Evolutionary conservation across 2,797 vertebrate species (phyloP).

Genomic region (Glyptemys insculpta): DNA sequence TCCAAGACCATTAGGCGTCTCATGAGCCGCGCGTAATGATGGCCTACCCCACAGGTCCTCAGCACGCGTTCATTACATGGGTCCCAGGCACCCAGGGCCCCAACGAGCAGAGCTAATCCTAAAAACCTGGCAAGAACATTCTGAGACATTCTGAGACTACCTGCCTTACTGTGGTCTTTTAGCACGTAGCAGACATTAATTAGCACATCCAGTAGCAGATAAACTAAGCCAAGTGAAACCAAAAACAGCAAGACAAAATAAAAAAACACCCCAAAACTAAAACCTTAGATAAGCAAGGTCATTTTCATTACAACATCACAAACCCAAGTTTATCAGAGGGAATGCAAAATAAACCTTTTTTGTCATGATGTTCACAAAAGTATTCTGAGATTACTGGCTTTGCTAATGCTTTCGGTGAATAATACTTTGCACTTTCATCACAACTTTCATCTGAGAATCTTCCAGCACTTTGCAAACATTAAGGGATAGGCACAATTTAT

Average conservation of each 20-base stretch:
- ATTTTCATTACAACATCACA: not conserved
- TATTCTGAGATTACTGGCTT: not conserved
- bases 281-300: rapidly evolving
- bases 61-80: no score
- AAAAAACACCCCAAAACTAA: not conserved
- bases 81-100: no score
- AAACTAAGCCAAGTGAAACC: conserved; percentile 41
- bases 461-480: not conserved
- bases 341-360: not conserved
- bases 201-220: not conserved
- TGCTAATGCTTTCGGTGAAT: rapidly evolving
- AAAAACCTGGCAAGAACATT: conserved; percentile 17
- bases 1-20: no score
- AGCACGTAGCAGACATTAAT: conserved; percentile 27
- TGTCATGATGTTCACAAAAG: not conserved
- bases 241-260: not conserved
- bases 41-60: no score
- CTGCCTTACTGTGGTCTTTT: conserved; percentile 49
- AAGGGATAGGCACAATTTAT: not conserved
- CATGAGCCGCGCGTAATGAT: no score
- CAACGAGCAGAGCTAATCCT: no score
- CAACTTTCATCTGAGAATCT: not conserved
- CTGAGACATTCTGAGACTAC: conserved; percentile 24
- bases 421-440: not conserved
- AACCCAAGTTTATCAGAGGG: not conserved